phyloP scores from a whole-genome alignment of 2,888 invertebrate species.

The Xestia ashworthii region DNA sequence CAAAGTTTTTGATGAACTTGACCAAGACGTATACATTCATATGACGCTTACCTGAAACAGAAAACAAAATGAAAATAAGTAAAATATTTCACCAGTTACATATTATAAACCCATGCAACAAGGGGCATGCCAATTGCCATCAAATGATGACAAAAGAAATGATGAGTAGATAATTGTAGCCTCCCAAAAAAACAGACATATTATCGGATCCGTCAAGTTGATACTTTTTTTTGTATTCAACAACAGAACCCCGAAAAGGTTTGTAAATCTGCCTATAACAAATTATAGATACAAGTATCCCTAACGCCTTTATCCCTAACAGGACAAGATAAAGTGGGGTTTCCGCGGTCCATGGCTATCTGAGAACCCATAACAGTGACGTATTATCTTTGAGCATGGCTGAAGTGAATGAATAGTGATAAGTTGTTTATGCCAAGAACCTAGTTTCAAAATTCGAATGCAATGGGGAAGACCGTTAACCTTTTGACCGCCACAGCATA shows the following conservation, averaged over 20 bases:
- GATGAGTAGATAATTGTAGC: neutral
- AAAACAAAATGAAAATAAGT: neutral
- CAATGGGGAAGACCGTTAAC: neutral
- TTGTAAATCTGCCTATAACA: neutral
- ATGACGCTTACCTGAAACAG: slow-evolving; percentile 7
- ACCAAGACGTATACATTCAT: neutral
- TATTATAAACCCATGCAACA: neutral
- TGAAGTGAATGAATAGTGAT: neutral
- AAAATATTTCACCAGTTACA: neutral
- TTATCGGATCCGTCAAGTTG: neutral
- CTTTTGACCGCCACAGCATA: too few relatives aligned
- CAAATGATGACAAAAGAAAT: neutral
- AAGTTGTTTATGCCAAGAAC: slow-evolving; percentile 11
- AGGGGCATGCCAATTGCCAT: neutral
- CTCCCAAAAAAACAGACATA: neutral
- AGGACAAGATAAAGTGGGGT: slow-evolving; percentile 40
- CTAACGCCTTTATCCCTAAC: slow-evolving; percentile 19
- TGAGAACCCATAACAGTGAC: slow-evolving; percentile 26
- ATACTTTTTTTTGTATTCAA: neutral
- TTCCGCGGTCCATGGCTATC: slow-evolving; percentile 24
- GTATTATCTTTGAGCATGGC: slow-evolving; percentile 14
- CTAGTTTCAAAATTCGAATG: neutral
- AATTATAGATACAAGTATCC: slow-evolving; percentile 22
- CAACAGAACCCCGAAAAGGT: neutral
- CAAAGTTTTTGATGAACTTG: neutral